A percentile compares a stretch with the other conserved stretches of the same genome.
phyloP scores from a whole-genome alignment of 2,888 invertebrate species.

The Selenia dentaria region DNA sequence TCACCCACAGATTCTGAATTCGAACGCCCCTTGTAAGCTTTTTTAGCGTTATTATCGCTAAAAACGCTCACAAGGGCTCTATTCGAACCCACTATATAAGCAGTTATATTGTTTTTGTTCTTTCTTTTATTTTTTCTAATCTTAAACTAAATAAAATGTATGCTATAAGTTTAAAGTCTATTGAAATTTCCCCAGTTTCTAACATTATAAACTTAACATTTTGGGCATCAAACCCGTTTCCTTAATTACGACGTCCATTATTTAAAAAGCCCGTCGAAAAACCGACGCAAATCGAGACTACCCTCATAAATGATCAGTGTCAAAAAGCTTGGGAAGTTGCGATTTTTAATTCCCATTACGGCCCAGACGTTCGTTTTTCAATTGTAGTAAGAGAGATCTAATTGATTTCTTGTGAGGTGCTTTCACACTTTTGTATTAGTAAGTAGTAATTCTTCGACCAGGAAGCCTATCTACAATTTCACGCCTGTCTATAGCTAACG shows the following conservation, averaged over 20 bases:
- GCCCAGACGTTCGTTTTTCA: conserved; percentile 27
- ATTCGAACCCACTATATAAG: too few species aligned
- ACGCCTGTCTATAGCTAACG: too few species aligned
- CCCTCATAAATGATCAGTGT: conserved; percentile 53
- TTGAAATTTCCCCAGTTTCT: conserved; percentile 10
- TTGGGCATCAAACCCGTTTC: conserved; percentile 40
- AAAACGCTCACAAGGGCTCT: too few species aligned
- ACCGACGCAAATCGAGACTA: conserved; percentile 35
- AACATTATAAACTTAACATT: conserved; percentile 29
- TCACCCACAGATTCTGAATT: too few species aligned
- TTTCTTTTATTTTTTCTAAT: too few species aligned
- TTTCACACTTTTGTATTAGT: conserved; percentile 17
- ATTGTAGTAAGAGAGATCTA: conserved; percentile 7
- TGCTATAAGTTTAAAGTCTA: too few species aligned
- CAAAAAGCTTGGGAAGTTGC: conserved; percentile 46
- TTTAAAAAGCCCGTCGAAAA: conserved; percentile 42
- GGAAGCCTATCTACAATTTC: too few species aligned
- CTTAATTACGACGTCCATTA: conserved; percentile 55
- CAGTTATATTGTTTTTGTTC: too few species aligned
- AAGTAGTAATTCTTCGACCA: too few species aligned
- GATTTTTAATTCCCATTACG: conserved; percentile 72
- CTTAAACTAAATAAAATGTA: too few species aligned
- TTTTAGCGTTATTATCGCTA: too few species aligned
- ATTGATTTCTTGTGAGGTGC: neutral
- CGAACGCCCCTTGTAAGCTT: too few species aligned